Conservation (phyloP, 2,888 invertebrate genomes). For the Meteorus cinctellus region DNA sequence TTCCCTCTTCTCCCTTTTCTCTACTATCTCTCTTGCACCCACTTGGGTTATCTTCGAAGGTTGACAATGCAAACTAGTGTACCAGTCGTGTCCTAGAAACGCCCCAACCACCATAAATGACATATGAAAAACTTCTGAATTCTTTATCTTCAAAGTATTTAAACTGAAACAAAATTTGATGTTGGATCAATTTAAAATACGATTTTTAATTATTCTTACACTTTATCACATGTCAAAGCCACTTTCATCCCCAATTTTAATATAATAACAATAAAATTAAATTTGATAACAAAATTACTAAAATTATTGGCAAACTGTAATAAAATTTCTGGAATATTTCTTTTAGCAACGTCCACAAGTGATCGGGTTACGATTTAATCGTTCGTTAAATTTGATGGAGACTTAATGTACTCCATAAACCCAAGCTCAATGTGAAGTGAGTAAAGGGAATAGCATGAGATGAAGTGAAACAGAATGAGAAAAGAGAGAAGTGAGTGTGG, state of each 20-base stretch:
- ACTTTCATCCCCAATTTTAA: too few species aligned
- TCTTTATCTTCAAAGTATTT: neutral
- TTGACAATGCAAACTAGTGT: conserved; percentile 34
- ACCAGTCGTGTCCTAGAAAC: conserved; percentile 51
- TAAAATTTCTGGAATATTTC: conserved; percentile 40
- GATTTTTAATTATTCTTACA: neutral
- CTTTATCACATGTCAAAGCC: too few species aligned
- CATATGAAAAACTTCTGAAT: neutral
- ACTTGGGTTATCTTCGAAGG: neutral
- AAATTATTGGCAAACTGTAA: too few species aligned
- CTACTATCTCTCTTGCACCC: conserved; percentile 33
- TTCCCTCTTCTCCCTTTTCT: conserved; percentile 35
- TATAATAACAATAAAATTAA: too few species aligned
- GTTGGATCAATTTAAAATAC: neutral
- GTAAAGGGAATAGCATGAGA: neutral
- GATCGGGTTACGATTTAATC: too few species aligned
- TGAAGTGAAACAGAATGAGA: neutral
- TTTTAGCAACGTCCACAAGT: too few species aligned
- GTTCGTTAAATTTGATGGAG: conserved; percentile 46
- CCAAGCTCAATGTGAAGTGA: conserved; percentile 23
- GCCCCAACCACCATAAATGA: conserved; percentile 51
- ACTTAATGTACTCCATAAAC: conserved; percentile 43
- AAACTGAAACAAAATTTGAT: neutral
- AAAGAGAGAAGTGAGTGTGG: conserved; percentile 48
- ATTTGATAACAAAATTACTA: too few species aligned